phyloP scores from a whole-genome alignment of 1,140 invertebrate genomes.

The Subanguina moxae region DNA sequence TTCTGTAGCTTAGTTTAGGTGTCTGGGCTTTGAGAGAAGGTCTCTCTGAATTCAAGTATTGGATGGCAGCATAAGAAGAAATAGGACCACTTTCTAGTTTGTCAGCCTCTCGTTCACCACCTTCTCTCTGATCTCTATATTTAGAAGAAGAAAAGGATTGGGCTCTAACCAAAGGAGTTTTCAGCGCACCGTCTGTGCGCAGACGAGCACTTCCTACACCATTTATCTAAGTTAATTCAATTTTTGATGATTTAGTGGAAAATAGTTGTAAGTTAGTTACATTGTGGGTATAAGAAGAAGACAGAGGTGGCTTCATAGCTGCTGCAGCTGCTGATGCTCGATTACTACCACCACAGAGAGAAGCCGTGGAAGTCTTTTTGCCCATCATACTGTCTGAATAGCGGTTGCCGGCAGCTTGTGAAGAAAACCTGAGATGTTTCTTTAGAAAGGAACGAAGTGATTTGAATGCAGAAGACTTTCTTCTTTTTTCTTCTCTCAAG shows the following conservation, averaged over 20 bases:
- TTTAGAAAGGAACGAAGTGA: slow-evolving; percentile 6
- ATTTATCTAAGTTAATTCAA: slow-evolving; percentile 2
- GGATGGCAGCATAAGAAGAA: not conserved
- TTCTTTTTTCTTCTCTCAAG: not conserved
- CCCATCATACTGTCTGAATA: not conserved
- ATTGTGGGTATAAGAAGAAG: not conserved
- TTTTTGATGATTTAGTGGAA: not conserved
- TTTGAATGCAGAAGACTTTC: slow-evolving; percentile 11
- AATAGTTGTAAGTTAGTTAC: not conserved
- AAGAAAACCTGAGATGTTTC: not conserved
- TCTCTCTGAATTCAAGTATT: not conserved
- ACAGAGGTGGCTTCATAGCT: not conserved
- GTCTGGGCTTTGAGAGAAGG: not conserved
- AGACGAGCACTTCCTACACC: not conserved
- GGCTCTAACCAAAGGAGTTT: not conserved
- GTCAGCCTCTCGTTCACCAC: not conserved
- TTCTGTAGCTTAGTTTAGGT: not conserved
- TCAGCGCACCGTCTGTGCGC: not conserved
- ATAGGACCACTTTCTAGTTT: not conserved
- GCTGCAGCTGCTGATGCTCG: not conserved
- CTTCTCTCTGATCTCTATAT: not conserved
- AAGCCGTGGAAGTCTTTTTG: slow-evolving; percentile 5
- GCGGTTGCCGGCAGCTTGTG: not conserved
- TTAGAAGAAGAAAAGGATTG: slow-evolving; percentile 10
- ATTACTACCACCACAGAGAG: not conserved